Evolutionary conservation across 2,888 invertebrate species (phyloP).

Genomic region (Camponotus fellah): DNA sequence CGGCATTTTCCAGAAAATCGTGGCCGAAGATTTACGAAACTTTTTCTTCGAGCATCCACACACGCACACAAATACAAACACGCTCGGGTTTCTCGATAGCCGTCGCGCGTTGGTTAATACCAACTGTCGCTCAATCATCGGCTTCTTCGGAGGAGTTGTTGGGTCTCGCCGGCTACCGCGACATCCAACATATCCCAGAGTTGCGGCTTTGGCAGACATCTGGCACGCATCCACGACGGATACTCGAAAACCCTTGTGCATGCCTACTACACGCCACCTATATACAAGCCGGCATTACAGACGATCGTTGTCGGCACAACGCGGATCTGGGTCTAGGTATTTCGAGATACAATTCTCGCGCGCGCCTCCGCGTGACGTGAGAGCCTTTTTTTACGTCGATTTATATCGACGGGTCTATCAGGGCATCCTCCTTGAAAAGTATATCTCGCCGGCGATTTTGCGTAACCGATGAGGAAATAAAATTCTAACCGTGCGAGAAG

Average conservation of each 20-base stretch:
- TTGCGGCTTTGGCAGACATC: slow-evolving; percentile 76
- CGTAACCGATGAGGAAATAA: slow-evolving; percentile 38
- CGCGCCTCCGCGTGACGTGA: slow-evolving; percentile 56
- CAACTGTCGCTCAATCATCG: slow-evolving; percentile 74
- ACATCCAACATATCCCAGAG: slow-evolving; percentile 63
- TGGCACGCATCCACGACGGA: slow-evolving; percentile 79
- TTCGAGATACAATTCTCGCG: slow-evolving; percentile 69
- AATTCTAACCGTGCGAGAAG: slow-evolving; percentile 28
- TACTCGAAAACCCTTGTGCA: slow-evolving; percentile 70
- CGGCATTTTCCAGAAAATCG: slow-evolving; percentile 35
- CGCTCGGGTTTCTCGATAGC: slow-evolving; percentile 28
- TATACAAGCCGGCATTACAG: slow-evolving; percentile 57
- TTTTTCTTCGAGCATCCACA: slow-evolving; percentile 8
- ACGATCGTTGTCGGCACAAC: slow-evolving; percentile 49
- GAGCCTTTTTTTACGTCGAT: slow-evolving; percentile 46
- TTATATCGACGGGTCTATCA: slow-evolving; percentile 44
- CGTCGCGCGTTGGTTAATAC: slow-evolving; percentile 64
- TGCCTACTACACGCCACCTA: slow-evolving; percentile 58
- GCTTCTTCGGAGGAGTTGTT: slow-evolving; percentile 58
- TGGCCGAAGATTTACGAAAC: slow-evolving; percentile 39
- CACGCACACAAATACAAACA: background rate
- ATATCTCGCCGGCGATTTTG: slow-evolving; percentile 9
- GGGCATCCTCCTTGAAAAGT: slow-evolving; percentile 37
- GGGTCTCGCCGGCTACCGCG: slow-evolving; percentile 62
- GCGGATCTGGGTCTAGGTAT: slow-evolving; percentile 70